These are phyloP conservation scores for Catocala nupta DNA, from an alignment of 2,888 invertebrate genomes.

Conservation along the genomic window DNA sequence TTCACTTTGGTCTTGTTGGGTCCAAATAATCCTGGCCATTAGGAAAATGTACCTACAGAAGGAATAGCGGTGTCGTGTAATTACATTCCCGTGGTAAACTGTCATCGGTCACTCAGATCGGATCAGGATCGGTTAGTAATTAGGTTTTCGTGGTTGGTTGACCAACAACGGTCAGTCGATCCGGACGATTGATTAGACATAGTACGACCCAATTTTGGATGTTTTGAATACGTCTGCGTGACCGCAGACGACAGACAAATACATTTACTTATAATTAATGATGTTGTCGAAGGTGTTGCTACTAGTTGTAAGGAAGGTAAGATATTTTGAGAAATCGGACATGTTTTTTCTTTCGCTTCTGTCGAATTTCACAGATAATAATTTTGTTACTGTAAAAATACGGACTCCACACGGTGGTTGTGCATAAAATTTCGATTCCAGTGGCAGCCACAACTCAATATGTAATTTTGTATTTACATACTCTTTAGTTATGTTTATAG, in stretches of 20 bases:
- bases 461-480: too few species aligned
- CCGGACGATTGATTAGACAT: constrained; percentile 72
- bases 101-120: constrained; percentile 65
- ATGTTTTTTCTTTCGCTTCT: too few species aligned
- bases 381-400: too few species aligned
- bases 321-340: too few species aligned
- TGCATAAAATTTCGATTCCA: too few species aligned
- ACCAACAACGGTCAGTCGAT: constrained; percentile 66
- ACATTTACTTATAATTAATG: constrained; percentile 7
- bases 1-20: constrained; percentile 73
- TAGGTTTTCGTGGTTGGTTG: constrained; percentile 71
- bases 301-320: too few species aligned
- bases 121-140: constrained; percentile 60
- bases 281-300: not conserved
- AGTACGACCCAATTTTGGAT: constrained; percentile 43
- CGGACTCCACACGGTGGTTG: too few species aligned
- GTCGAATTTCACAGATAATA: too few species aligned
- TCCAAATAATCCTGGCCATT: constrained; percentile 73
- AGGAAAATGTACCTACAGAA: constrained; percentile 62
- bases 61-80: constrained; percentile 60
- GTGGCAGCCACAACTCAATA: too few species aligned
- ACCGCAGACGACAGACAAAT: constrained; percentile 13
- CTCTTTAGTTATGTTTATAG: too few species aligned
- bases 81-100: constrained; percentile 78
- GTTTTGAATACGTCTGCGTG: constrained; percentile 41